Conservation (phyloP, 2,888 invertebrate species). For the Agrypnus murinus region DNA sequence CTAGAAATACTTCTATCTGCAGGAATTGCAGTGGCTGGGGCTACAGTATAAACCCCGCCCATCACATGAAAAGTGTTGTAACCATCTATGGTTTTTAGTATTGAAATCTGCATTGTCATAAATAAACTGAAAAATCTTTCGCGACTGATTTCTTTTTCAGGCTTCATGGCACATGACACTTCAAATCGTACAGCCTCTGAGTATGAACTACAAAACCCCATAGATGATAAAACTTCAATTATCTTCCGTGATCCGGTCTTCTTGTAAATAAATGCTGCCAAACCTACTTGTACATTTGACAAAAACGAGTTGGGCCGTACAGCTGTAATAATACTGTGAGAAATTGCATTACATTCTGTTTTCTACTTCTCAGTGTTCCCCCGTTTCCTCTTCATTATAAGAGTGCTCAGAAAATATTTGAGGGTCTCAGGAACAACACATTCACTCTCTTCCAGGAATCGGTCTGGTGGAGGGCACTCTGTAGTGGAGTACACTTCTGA, state of each 20-base stretch:
- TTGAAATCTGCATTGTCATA: conserved; percentile 19
- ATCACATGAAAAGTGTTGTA: conserved; percentile 7
- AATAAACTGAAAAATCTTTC: conserved; percentile 5
- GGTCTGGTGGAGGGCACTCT: background rate
- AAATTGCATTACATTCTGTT: too few relatives aligned
- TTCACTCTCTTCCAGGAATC: background rate
- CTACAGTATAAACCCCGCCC: background rate
- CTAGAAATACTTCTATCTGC: background rate
- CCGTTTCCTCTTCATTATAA: too few relatives aligned
- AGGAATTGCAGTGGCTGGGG: background rate
- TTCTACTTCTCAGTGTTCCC: too few relatives aligned
- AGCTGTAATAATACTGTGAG: too few relatives aligned
- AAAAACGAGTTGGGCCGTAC: conserved; percentile 11
- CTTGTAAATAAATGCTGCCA: conserved; percentile 22
- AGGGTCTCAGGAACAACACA: background rate
- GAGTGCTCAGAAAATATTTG: background rate
- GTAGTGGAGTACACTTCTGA: background rate
- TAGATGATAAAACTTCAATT: background rate
- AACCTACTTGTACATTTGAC: background rate
- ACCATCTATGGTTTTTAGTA: conserved; percentile 1
- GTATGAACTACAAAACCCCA: conserved; percentile 13
- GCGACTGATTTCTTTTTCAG: background rate
- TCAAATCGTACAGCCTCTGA: conserved; percentile 1
- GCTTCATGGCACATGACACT: background rate
- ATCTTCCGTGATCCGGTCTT: conserved; percentile 7